These are phyloP conservation scores for Cynopterus sphinx DNA, from an alignment of 2,797 vertebrate species.

Conservation along the genomic window DNA sequence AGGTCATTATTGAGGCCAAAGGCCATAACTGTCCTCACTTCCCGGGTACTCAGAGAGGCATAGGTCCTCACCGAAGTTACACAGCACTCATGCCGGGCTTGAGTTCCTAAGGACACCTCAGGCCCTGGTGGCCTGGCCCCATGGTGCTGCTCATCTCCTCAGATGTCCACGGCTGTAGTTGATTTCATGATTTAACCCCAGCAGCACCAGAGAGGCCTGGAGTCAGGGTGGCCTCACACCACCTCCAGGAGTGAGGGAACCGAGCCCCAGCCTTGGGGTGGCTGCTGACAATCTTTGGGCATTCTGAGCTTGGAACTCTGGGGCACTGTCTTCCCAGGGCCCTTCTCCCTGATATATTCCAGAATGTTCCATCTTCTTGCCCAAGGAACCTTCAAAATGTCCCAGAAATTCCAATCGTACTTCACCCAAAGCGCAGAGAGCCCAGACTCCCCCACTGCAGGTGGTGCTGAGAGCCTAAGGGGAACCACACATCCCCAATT, in stretches of 20 bases:
- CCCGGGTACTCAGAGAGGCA: background rate
- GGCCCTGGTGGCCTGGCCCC: background rate
- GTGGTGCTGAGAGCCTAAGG: too few relatives aligned
- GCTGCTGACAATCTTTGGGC: background rate
- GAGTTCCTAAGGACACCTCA: background rate
- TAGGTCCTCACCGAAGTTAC: background rate
- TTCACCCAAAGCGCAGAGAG: background rate
- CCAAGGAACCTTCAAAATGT: background rate
- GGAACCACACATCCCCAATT: accelerated
- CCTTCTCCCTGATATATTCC: background rate
- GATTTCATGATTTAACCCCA: background rate
- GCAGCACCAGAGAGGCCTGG: background rate
- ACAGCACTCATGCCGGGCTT: background rate
- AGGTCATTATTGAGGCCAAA: background rate
- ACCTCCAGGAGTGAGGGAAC: background rate
- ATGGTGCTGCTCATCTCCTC: background rate
- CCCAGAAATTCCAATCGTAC: background rate
- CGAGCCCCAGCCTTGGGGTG: background rate
- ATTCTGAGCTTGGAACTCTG: background rate
- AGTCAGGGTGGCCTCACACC: background rate
- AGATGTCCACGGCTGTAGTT: background rate
- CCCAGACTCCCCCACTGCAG: background rate
- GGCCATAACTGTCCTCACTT: background rate
- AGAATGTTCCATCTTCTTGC: background rate
- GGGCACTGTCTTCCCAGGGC: background rate